A percentile compares a stretch with the other conserved stretches of the same genome.
Conservation (phyloP, 2,113 vertebrate genomes). For the Vireo altiloquus region DNA sequence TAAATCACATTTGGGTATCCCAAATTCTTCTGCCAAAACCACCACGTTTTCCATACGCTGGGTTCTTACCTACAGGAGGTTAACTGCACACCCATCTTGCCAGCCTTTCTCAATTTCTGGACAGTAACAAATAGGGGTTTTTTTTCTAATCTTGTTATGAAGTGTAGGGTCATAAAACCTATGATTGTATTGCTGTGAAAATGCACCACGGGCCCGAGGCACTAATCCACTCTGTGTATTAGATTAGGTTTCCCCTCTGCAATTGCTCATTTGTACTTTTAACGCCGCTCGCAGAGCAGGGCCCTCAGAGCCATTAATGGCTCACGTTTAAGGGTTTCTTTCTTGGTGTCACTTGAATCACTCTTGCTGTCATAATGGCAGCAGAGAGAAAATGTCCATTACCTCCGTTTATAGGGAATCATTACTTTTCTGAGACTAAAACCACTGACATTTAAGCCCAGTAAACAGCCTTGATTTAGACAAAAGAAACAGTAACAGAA, state of each 20-base stretch:
- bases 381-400: constrained; percentile 7
- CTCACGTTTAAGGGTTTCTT: not conserved
- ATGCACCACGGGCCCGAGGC: not conserved
- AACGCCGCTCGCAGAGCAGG: not conserved
- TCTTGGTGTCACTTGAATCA: not conserved
- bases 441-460: not conserved
- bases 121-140: not conserved
- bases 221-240: not conserved
- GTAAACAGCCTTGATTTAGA: constrained; percentile 18
- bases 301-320: constrained; percentile 9
- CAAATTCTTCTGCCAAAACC: not conserved
- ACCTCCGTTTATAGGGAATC: not conserved
- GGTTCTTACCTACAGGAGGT: not conserved
- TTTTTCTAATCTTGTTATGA: constrained; percentile 19
- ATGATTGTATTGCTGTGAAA: constrained; percentile 16
- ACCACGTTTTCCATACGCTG: not conserved
- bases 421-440: constrained; percentile 11
- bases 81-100: not conserved
- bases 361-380: not conserved
- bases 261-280: constrained; percentile 11
- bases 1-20: not conserved
- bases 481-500: not conserved
- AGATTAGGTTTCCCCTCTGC: constrained; percentile 1
- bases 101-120: not conserved
- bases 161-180: constrained; percentile 25